Percentiles rank a stretch among this genome's conserved stretches.
These are phyloP conservation scores for Rhinolophus ferrumequinum DNA, from an alignment of 2,113 vertebrate species.

Conservation along the genomic window DNA sequence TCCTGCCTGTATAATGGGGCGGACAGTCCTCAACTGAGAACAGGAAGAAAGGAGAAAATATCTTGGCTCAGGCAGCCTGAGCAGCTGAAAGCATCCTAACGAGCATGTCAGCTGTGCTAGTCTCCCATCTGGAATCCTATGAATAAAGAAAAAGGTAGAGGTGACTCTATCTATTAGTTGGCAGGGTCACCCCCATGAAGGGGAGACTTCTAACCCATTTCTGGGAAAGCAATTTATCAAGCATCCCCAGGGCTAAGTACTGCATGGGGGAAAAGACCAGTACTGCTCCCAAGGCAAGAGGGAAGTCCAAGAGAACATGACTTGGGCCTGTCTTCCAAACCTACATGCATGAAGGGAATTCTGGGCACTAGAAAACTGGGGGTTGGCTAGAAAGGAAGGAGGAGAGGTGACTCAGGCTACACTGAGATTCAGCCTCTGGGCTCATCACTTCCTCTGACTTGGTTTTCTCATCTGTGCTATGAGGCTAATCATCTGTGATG, in stretches of 20 bases:
- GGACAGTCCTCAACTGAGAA: not conserved
- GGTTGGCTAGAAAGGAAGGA: not conserved
- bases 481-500: constrained; percentile 11
- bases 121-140: not conserved
- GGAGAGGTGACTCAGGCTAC: not conserved
- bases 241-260: not conserved
- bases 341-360: not conserved
- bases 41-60: not conserved
- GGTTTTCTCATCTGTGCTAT: constrained; percentile 46
- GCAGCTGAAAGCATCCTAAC: not conserved
- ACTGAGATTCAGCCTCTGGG: not conserved
- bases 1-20: not conserved
- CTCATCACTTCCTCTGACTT: not conserved
- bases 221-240: constrained; percentile 42
- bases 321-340: not conserved
- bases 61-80: constrained; percentile 3
- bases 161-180: not conserved
- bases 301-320: not conserved
- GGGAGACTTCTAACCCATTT: not conserved
- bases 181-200: not conserved
- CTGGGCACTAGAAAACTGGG: not conserved
- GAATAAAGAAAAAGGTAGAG: constrained; percentile 33
- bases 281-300: not conserved
- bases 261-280: not conserved
- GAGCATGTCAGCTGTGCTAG: not conserved